phyloP scores from a whole-genome alignment of 2,888 invertebrate species.

The Chrysolina haemoptera region DNA sequence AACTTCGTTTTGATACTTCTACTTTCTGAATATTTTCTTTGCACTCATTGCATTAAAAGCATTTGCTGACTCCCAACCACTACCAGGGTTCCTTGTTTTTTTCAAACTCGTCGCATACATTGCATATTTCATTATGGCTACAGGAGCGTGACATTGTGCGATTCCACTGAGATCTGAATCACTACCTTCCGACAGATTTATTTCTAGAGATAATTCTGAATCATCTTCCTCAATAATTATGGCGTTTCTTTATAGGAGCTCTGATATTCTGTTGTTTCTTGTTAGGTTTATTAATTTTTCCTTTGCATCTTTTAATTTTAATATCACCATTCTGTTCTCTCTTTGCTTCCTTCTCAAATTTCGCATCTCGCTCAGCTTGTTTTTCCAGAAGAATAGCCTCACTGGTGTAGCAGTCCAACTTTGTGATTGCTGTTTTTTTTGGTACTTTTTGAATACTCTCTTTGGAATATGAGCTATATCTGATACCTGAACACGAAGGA shows the following conservation, averaged over 20 bases:
- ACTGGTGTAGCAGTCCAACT: slow-evolving; percentile 37
- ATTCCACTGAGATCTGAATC: slow-evolving; percentile 11
- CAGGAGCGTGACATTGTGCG: neutral
- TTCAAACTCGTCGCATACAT: neutral
- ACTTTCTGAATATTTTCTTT: slow-evolving; percentile 20
- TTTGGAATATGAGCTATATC: slow-evolving; percentile 20
- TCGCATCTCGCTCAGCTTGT: slow-evolving; percentile 19
- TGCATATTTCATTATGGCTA: neutral
- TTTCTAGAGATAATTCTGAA: slow-evolving; percentile 17
- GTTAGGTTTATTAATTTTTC: slow-evolving; percentile 24
- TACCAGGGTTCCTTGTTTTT: neutral
- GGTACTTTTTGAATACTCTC: slow-evolving; percentile 17
- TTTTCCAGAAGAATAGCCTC: slow-evolving; percentile 17
- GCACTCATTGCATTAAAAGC: slow-evolving; percentile 3
- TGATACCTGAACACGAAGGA: slow-evolving; percentile 18
- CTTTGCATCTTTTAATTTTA: neutral
- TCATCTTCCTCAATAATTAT: slow-evolving; percentile 6
- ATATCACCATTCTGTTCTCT: neutral
- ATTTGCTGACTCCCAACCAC: neutral
- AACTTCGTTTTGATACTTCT: slow-evolving; percentile 22
- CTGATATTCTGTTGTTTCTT: neutral
- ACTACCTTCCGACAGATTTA: slow-evolving; percentile 16
- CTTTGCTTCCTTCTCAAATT: neutral
- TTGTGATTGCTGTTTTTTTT: slow-evolving; percentile 35
- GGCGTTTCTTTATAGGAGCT: slow-evolving; percentile 2